Percentiles rank a stretch among this genome's conserved stretches.
Evolutionary conservation across 1,140 invertebrate species (phyloP).

Genomic region (Drosophila sucinea): DNA sequence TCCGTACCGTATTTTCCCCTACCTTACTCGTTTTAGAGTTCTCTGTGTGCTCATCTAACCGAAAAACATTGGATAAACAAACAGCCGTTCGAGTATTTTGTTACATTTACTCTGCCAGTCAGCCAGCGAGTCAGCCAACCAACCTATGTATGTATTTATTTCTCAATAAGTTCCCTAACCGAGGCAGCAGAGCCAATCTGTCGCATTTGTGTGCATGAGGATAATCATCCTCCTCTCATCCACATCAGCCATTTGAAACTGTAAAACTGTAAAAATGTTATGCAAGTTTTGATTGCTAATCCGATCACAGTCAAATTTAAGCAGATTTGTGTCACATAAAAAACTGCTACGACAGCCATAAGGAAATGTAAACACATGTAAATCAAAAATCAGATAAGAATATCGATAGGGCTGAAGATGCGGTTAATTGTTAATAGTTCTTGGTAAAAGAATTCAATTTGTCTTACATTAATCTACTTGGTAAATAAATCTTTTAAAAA

Average conservation of each 20-base stretch:
- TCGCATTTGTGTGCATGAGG: constrained; percentile 66
- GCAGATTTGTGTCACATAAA: constrained; percentile 77
- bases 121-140: neutral
- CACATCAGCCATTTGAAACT: constrained; percentile 45
- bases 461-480: too few species aligned
- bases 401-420: constrained; percentile 38
- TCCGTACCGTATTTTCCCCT: constrained; percentile 26
- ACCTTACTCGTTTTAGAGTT: constrained; percentile 68
- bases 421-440: constrained; percentile 4
- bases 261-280: constrained; percentile 60
- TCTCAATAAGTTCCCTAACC: constrained; percentile 31
- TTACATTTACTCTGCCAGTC: constrained; percentile 56
- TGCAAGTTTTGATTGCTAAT: constrained; percentile 74
- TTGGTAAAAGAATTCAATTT: neutral
- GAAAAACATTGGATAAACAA: constrained; percentile 83
- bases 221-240: constrained; percentile 23
- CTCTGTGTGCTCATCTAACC: constrained; percentile 79
- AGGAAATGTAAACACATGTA: constrained; percentile 78
- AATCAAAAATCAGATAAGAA: constrained; percentile 70
- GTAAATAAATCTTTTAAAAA: too few species aligned
- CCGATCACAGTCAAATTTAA: constrained; percentile 83
- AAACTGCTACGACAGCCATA: constrained; percentile 48
- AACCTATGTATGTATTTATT: constrained; percentile 42
- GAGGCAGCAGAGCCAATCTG: constrained; percentile 61
- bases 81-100: constrained; percentile 78